Evolutionary conservation across 2,797 vertebrate genomes (phyloP).

Genomic region (Semaprochilodus insignis): DNA sequence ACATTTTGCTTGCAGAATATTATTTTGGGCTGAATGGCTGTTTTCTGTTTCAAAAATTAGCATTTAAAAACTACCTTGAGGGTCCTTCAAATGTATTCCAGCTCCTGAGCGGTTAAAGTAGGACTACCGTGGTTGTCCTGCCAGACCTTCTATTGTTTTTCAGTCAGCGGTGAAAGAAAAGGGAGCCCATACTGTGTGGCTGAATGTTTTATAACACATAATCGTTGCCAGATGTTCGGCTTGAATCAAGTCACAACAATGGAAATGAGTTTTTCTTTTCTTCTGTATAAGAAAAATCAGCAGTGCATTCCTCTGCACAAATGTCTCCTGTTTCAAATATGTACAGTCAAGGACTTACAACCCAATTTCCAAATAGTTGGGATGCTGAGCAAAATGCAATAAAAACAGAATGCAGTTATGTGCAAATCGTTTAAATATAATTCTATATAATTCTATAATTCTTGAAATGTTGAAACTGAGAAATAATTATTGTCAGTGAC

Average conservation of each 20-base stretch:
- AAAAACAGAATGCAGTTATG: too few species aligned
- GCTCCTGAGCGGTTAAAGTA: constrained; percentile 56
- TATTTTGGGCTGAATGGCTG: background rate
- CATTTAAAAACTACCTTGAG: background rate
- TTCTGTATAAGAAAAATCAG: constrained; percentile 54
- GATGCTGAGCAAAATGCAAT: too few species aligned
- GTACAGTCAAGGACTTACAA: constrained; percentile 18
- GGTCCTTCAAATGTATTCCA: constrained; percentile 9
- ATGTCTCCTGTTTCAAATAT: constrained; percentile 36
- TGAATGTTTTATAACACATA: constrained; percentile 71
- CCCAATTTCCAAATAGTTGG: background rate
- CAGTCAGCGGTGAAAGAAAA: constrained; percentile 71
- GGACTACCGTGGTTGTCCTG: constrained; percentile 24
- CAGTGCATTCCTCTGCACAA: constrained; percentile 66
- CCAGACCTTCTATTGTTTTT: constrained; percentile 74
- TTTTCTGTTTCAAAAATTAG: background rate
- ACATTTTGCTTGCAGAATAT: background rate
- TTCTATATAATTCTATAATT: too few species aligned
- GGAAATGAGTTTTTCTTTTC: constrained; percentile 57
- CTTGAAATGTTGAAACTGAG: too few species aligned
- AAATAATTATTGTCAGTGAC: too few species aligned
- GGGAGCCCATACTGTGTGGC: constrained; percentile 64
- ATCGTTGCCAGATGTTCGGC: constrained; percentile 76
- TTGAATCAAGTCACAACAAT: constrained; percentile 67
- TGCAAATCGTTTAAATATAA: too few species aligned